Evolutionary conservation across 2,888 invertebrate genomes (phyloP).

Genomic region (Deilephila porcellus): DNA sequence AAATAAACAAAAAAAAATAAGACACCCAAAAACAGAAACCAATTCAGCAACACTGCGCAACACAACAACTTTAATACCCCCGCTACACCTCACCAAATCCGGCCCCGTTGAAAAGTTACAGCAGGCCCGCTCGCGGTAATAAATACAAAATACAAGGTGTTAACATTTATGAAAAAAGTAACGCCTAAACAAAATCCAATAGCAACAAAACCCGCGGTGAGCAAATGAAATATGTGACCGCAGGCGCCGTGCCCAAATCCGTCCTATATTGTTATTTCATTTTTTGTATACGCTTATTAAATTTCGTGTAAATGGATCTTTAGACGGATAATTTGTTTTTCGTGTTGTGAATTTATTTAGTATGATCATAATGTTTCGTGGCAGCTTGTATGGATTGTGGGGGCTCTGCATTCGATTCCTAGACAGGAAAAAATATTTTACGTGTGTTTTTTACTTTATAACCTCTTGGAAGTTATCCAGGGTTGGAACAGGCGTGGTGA

Average conservation of each 20-base stretch:
- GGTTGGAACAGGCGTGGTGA: too few relatives aligned
- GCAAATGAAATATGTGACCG: slow-evolving; percentile 60
- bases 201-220: slow-evolving; percentile 52
- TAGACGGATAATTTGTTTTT: slow-evolving; percentile 21
- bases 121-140: slow-evolving; percentile 39
- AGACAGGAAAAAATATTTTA: too few relatives aligned
- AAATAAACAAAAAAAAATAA: background rate
- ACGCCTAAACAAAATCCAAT: slow-evolving; percentile 56
- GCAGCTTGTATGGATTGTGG: too few relatives aligned
- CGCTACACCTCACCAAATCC: background rate
- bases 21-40: background rate
- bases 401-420: too few relatives aligned
- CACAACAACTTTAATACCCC: background rate
- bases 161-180: slow-evolving; percentile 51
- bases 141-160: slow-evolving; percentile 48
- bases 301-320: slow-evolving; percentile 24
- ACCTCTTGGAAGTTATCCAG: too few relatives aligned
- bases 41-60: background rate
- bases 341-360: background rate
- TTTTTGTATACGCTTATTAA: slow-evolving; percentile 32
- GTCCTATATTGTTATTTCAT: slow-evolving; percentile 38
- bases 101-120: slow-evolving; percentile 12
- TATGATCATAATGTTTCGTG: background rate
- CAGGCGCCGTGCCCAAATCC: slow-evolving; percentile 52
- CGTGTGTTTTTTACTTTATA: too few relatives aligned